These are phyloP conservation scores for Bellardia bayeri DNA, from an alignment of 2,888 invertebrate species.

Conservation along the genomic window DNA sequence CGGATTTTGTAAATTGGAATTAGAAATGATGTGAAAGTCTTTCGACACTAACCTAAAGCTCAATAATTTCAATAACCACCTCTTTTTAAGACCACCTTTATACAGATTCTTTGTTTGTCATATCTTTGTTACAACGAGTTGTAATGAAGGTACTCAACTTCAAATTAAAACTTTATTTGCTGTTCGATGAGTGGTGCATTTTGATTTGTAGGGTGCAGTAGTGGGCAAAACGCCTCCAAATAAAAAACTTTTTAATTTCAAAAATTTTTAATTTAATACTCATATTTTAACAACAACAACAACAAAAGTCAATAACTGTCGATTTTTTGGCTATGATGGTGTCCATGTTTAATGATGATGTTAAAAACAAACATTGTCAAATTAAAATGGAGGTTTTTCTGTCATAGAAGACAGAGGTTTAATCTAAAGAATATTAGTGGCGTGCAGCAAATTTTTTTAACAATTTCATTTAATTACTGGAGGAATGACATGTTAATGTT, in stretches of 20 bases:
- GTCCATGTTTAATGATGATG: slow-evolving; percentile 37
- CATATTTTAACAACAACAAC: slow-evolving; percentile 10
- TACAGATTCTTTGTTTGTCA: not conserved
- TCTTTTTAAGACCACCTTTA: slow-evolving; percentile 9
- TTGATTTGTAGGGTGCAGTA: slow-evolving; percentile 64
- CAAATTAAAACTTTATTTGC: slow-evolving; percentile 59
- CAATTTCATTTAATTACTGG: too few species aligned
- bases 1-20: too few species aligned
- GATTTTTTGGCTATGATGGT: slow-evolving; percentile 1
- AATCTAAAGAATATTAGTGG: not conserved
- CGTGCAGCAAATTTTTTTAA: not conserved
- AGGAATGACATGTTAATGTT: too few species aligned
- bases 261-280: slow-evolving; percentile 38
- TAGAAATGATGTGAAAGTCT: too few species aligned
- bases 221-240: slow-evolving; percentile 71
- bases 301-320: slow-evolving; percentile 39
- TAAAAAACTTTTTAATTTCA: not conserved
- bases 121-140: not conserved
- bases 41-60: too few species aligned
- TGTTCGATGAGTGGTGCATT: slow-evolving; percentile 43
- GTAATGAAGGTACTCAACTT: slow-evolving; percentile 60
- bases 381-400: not conserved
- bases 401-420: not conserved
- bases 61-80: not conserved
- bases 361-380: slow-evolving; percentile 45